Conservation (phyloP, 2,888 invertebrate genomes). For the Drosophila cognata region DNA sequence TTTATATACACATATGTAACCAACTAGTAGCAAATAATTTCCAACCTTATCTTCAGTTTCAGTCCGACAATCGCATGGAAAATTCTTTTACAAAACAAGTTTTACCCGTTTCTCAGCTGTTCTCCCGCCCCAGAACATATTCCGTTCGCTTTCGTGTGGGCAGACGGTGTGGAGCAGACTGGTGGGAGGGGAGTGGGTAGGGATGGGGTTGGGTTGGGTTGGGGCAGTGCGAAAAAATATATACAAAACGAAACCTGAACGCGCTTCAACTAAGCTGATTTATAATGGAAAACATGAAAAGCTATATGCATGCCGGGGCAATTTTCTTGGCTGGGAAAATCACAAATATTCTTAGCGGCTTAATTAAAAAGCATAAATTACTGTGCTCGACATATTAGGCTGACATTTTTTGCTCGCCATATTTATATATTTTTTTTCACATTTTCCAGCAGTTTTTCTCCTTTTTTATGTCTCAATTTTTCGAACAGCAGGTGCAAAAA, state of each 20-base stretch:
- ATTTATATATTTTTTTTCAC: slow-evolving; percentile 20
- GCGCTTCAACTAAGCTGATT: slow-evolving; percentile 52
- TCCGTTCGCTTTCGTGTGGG: slow-evolving; percentile 22
- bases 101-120: slow-evolving; percentile 69
- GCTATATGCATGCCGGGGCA: slow-evolving; percentile 30
- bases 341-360: slow-evolving; percentile 59
- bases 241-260: slow-evolving; percentile 44
- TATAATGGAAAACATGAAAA: slow-evolving; percentile 57
- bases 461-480: slow-evolving; percentile 69
- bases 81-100: slow-evolving; percentile 76
- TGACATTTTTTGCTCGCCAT: slow-evolving; percentile 53
- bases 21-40: slow-evolving; percentile 40
- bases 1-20: slow-evolving; percentile 24
- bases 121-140: slow-evolving; percentile 22
- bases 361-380: slow-evolving; percentile 76
- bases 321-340: slow-evolving; percentile 39
- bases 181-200: not conserved
- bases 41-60: slow-evolving; percentile 57
- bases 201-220: not conserved
- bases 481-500: slow-evolving; percentile 75
- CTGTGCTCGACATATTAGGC: slow-evolving; percentile 67
- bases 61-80: slow-evolving; percentile 65
- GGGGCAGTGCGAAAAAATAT: slow-evolving; percentile 14
- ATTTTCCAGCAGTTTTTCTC: slow-evolving; percentile 53
- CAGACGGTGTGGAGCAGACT: not conserved